Conservation (phyloP, 1,140 invertebrate genomes). For the Polyergus mexicanus region DNA sequence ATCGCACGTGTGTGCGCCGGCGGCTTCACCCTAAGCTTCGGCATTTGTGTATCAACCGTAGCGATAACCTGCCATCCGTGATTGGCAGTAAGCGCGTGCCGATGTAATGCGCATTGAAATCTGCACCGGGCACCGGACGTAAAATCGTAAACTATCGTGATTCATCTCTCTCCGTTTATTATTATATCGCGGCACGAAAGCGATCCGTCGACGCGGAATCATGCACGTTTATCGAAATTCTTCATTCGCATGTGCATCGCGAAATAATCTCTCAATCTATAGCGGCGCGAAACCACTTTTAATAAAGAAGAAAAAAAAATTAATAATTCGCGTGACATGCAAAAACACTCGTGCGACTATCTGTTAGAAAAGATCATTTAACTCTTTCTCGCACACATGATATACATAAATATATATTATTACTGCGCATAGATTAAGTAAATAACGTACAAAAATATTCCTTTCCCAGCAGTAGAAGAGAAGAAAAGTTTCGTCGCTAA, state of each 20-base stretch:
- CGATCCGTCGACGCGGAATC: neutral
- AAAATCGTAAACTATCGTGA: constrained; percentile 63
- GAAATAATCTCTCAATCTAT: constrained; percentile 35
- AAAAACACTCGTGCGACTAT: constrained; percentile 23
- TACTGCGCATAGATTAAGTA: neutral
- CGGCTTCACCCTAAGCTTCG: constrained; percentile 6
- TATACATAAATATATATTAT: neutral
- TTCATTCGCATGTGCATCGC: constrained; percentile 31
- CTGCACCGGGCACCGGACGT: constrained; percentile 48
- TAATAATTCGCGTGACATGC: constrained; percentile 2
- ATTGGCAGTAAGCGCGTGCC: constrained; percentile 71
- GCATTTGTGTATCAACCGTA: constrained; percentile 54
- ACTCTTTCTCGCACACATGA: neutral
- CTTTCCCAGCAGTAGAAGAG: neutral
- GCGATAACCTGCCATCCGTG: constrained; percentile 66
- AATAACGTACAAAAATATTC: neutral
- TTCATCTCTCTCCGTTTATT: constrained; percentile 19
- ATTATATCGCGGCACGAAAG: constrained; percentile 37
- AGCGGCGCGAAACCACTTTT: constrained; percentile 12
- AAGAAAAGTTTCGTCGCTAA: neutral
- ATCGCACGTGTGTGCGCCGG: constrained; percentile 63
- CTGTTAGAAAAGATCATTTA: neutral
- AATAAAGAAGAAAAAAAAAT: neutral
- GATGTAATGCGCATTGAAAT: constrained; percentile 64
- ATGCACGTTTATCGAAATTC: constrained; percentile 34